Conservation (phyloP, 1,140 invertebrate genomes). For the Pseudoatta argentina region DNA sequence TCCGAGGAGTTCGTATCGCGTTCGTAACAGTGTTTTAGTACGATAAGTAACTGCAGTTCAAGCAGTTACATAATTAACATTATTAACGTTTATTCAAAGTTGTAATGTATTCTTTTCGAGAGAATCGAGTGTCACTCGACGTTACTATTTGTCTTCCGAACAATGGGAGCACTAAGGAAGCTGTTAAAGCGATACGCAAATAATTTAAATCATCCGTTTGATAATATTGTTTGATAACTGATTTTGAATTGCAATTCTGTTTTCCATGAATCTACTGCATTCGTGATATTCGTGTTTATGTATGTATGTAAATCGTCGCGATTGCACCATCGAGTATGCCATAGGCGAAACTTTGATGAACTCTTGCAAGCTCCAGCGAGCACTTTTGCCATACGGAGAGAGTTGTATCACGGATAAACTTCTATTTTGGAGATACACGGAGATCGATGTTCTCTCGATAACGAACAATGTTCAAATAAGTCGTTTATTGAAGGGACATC, state of each 20-base stretch:
- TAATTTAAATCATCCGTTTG: conserved; percentile 1
- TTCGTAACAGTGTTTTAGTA: not conserved
- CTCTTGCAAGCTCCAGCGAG: conserved; percentile 53
- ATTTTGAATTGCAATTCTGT: conserved; percentile 34
- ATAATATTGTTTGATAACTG: conserved; percentile 15
- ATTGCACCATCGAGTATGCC: conserved; percentile 20
- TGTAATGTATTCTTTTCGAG: not conserved
- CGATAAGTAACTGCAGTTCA: conserved; percentile 15
- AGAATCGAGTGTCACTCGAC: not conserved
- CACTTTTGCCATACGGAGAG: conserved; percentile 29
- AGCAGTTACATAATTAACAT: conserved; percentile 30
- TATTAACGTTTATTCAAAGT: conserved; percentile 2
- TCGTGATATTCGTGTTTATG: conserved; percentile 31
- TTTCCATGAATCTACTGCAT: conserved; percentile 16
- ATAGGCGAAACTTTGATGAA: conserved; percentile 49
- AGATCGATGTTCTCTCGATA: conserved; percentile 44
- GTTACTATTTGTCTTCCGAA: not conserved
- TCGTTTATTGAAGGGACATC: not conserved
- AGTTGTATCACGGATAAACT: conserved; percentile 37
- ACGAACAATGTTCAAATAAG: conserved; percentile 24
- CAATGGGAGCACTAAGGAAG: not conserved
- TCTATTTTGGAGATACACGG: conserved; percentile 44
- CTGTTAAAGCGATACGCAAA: conserved; percentile 1
- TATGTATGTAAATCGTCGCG: conserved; percentile 40
- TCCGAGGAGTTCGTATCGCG: conserved; percentile 13